Conservation (phyloP, 2,797 vertebrate species). For the Scyliorhinus canicula region DNA sequence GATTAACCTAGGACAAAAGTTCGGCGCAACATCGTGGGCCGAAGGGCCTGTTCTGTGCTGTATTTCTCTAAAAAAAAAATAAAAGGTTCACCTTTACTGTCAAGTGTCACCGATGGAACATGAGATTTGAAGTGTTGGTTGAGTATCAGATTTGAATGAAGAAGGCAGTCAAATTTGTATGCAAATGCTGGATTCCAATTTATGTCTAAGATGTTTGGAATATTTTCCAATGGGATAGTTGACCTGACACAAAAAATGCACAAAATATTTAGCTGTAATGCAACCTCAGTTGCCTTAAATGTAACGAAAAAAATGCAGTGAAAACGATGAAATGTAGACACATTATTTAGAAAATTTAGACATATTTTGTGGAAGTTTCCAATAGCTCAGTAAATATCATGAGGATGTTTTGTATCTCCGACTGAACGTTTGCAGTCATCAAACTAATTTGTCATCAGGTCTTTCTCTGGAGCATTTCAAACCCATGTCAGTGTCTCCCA, state of each 20-base stretch:
- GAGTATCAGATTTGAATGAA: not conserved
- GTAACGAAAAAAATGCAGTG: not conserved
- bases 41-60: no score
- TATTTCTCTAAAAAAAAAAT: no score
- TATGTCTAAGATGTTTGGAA: not conserved
- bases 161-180: not conserved
- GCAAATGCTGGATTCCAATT: no score
- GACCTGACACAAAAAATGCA: not conserved
- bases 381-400: not conserved
- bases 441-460: not conserved
- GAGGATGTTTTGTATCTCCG: not conserved
- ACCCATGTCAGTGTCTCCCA: constrained; percentile 32
- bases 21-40: no score
- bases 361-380: not conserved
- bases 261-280: not conserved
- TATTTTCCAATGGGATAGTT: no score
- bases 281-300: no score
- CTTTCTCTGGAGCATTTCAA: not conserved
- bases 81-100: not conserved
- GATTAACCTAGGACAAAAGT: no score
- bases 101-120: not conserved
- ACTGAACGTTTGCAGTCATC: not conserved
- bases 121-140: not conserved
- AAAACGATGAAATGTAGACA: not conserved
- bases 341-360: not conserved